These are phyloP conservation scores for Onychostoma macrolepis DNA, from an alignment of 2,113 vertebrate genomes.

Conservation along the genomic window DNA sequence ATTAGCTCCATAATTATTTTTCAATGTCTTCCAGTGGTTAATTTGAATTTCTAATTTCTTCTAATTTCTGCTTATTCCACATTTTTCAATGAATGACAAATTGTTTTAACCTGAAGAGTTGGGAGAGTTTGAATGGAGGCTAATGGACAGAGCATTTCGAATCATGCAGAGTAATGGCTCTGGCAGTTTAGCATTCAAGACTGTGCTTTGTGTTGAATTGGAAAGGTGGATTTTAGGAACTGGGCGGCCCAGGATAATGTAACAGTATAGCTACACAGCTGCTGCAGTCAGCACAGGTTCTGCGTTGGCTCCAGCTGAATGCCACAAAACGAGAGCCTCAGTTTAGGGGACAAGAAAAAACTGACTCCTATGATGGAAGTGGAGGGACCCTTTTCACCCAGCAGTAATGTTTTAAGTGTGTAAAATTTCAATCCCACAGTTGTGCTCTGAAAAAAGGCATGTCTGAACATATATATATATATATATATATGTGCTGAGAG, in stretches of 20 bases:
- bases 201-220: constrained; percentile 47
- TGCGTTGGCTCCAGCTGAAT: constrained; percentile 12
- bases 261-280: constrained; percentile 59
- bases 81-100: constrained; percentile 2
- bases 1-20: not conserved
- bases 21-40: not conserved
- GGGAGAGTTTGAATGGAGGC: not conserved
- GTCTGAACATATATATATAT: constrained; percentile 66
- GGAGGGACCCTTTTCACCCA: constrained; percentile 66
- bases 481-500: constrained; percentile 48
- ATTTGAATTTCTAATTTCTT: not conserved
- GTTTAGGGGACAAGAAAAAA: constrained; percentile 46
- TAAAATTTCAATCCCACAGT: constrained; percentile 68
- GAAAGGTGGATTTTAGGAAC: constrained; percentile 49
- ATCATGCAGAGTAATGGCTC: constrained; percentile 5
- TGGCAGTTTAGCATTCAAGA: constrained; percentile 44
- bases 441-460: constrained; percentile 53
- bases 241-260: constrained; percentile 35
- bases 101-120: not conserved
- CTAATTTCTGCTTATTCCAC: not conserved
- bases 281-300: constrained; percentile 51
- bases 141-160: constrained; percentile 16
- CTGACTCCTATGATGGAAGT: constrained; percentile 2
- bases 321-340: constrained; percentile 40
- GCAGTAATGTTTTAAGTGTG: constrained; percentile 77